Conservation (phyloP, 1,140 invertebrate species). For the Pristionchus pacificus region DNA sequence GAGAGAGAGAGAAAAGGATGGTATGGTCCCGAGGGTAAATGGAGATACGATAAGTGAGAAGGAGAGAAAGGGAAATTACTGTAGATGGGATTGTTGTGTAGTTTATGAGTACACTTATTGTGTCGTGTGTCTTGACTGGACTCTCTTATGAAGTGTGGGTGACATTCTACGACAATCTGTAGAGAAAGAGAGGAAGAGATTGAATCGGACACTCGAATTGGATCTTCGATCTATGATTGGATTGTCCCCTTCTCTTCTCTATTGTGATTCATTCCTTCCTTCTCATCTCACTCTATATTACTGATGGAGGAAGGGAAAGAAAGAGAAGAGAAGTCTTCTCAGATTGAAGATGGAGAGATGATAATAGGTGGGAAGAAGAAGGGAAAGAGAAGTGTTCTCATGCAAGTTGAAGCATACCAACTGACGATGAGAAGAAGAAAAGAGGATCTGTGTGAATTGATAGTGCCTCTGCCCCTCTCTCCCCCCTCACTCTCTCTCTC, state of each 20-base stretch:
- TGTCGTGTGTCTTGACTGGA: too few species aligned
- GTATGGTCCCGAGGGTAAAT: slow-evolving; percentile 10
- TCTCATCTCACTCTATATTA: slow-evolving; percentile 3
- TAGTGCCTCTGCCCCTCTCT: background rate
- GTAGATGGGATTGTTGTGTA: too few species aligned
- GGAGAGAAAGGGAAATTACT: too few species aligned
- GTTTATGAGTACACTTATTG: too few species aligned
- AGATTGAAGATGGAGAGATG: slow-evolving; percentile 18
- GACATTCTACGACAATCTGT: too few species aligned
- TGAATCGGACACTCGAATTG: too few species aligned
- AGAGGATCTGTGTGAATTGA: slow-evolving; percentile 4
- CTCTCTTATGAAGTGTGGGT: too few species aligned
- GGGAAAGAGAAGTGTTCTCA: slow-evolving; percentile 12
- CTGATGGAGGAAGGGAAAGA: slow-evolving; percentile 13
- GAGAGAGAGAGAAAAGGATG: slow-evolving; percentile 12
- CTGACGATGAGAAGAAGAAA: slow-evolving; percentile 16
- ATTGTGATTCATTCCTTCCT: slow-evolving; percentile 14
- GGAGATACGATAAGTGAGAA: too few species aligned
- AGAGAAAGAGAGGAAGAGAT: too few species aligned
- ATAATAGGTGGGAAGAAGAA: slow-evolving; percentile 5
- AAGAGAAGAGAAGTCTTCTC: slow-evolving; percentile 14
- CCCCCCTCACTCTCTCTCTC: background rate
- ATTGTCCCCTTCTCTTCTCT: too few species aligned
- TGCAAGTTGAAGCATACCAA: slow-evolving; percentile 3
- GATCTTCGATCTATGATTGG: too few species aligned